These are phyloP conservation scores for Nannoperca australis DNA, from an alignment of 2,797 vertebrate genomes.

Conservation along the genomic window DNA sequence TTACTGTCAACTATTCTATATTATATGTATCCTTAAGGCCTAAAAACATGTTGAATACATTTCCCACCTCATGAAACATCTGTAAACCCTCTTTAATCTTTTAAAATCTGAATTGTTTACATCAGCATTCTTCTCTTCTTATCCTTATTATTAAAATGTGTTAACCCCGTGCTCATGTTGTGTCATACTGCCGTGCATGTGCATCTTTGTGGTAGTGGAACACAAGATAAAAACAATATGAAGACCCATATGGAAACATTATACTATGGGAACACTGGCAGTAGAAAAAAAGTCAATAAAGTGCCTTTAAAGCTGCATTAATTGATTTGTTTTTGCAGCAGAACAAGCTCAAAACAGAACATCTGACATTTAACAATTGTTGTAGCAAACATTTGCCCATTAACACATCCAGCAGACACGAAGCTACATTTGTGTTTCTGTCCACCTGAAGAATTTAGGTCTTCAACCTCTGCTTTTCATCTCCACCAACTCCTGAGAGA, in stretches of 20 bases:
- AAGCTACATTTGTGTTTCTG: background rate
- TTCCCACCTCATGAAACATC: slow-evolving; percentile 49
- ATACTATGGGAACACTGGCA: background rate
- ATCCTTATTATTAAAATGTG: slow-evolving; percentile 13
- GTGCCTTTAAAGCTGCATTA: slow-evolving; percentile 1
- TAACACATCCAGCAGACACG: background rate
- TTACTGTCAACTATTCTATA: slow-evolving; percentile 35
- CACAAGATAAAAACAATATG: slow-evolving; percentile 23
- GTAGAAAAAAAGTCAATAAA: background rate
- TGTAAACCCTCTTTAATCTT: slow-evolving; percentile 26
- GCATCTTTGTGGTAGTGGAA: background rate
- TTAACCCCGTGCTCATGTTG: background rate
- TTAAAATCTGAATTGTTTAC: slow-evolving; percentile 39
- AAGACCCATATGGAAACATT: background rate
- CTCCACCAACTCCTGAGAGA: background rate
- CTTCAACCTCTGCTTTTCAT: too few relatives aligned
- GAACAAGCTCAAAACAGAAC: background rate
- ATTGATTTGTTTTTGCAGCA: background rate
- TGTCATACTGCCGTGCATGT: too few relatives aligned
- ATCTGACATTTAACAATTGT: background rate
- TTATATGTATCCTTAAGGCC: slow-evolving; percentile 45
- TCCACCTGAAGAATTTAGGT: background rate
- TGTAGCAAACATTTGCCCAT: background rate
- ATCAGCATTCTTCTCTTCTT: background rate
- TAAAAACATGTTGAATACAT: slow-evolving; percentile 49